Base-by-base conservation (phyloP, 2,113 vertebrate genomes). In the Ia io region DNA sequence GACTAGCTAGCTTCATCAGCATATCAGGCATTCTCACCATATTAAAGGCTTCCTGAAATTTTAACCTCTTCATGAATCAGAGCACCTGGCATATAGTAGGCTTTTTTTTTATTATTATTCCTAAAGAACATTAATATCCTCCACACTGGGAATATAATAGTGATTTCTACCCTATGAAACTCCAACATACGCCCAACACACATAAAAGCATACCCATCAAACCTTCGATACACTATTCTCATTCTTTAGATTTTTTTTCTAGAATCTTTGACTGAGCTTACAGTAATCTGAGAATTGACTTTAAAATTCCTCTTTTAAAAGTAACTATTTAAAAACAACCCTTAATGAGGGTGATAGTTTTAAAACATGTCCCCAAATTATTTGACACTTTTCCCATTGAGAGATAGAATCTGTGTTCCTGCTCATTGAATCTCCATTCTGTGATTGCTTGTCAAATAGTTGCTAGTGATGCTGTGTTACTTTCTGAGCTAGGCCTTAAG, bases 31-130 rank as follows among this genome's bases (percentile, higher is more conserved):
- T 96, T 69, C 69, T 90, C 74, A 32, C 40, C 74, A 63, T 78
- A 67, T 91, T 93, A 73, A 86, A 63, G 88, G 53, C 90, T 95
- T 95, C 47, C 69, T 88, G 37, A 95, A 94, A 91, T 49, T 30
- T 32, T 78, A 91, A 53, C 69, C 70, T 89, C 93, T 47, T 83
- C 12, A 11, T 59, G 73, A 83, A 61, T 85, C 79, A 91, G 78
- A 86, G 30, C 16, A 67, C 47, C 67, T 94, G 84, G 71, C 49
- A 51, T 71, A 67, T 4, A 70, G 37, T 30, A 76, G 79, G 20
- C 17, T 40, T 79, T 32, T 51, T 83, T n/a, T n/a, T n/a, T n/a
- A 32, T 67, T 67, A 35, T 35, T 78, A 86, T 84, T 70, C 56
- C 77, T 77, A 70, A 87, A 92, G 65, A 69, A 94, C 35, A 47